phyloP scores from a whole-genome alignment of 2,113 vertebrate species.

The Lasiurus borealis region DNA sequence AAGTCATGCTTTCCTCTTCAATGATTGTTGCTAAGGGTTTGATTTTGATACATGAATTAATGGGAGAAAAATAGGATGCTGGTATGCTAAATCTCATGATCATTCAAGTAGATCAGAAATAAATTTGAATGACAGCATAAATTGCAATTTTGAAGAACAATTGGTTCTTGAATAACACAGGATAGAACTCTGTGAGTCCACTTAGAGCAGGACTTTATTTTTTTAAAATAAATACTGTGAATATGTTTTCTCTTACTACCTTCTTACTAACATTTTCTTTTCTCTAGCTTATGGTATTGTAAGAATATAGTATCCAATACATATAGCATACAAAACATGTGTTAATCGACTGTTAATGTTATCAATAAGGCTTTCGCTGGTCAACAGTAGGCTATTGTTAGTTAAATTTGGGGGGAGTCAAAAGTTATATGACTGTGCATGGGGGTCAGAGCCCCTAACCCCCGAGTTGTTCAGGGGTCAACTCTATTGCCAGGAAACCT shows the following conservation, averaged over 20 bases:
- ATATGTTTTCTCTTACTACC: neutral
- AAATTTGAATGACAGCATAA: neutral
- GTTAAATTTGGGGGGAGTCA: neutral
- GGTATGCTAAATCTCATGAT: neutral
- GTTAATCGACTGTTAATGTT: neutral
- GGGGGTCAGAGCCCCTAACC: accelerated
- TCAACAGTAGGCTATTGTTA: neutral
- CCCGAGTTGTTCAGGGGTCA: neutral
- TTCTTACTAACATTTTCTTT: neutral
- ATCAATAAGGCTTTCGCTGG: neutral
- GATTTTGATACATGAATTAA: neutral
- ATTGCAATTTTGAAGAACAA: neutral
- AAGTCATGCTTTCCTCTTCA: neutral
- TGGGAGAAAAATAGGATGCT: neutral
- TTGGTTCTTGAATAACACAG: neutral
- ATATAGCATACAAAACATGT: neutral
- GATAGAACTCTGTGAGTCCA: neutral
- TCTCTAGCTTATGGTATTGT: neutral
- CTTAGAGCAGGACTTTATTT: neutral
- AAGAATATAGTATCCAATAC: neutral
- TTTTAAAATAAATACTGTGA: neutral
- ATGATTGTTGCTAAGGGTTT: neutral
- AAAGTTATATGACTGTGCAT: neutral
- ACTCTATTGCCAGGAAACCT: neutral
- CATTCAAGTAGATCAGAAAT: neutral